These are phyloP conservation scores for Paramisgurnus dabryanus DNA, from an alignment of 2,113 vertebrate genomes.

Conservation along the genomic window DNA sequence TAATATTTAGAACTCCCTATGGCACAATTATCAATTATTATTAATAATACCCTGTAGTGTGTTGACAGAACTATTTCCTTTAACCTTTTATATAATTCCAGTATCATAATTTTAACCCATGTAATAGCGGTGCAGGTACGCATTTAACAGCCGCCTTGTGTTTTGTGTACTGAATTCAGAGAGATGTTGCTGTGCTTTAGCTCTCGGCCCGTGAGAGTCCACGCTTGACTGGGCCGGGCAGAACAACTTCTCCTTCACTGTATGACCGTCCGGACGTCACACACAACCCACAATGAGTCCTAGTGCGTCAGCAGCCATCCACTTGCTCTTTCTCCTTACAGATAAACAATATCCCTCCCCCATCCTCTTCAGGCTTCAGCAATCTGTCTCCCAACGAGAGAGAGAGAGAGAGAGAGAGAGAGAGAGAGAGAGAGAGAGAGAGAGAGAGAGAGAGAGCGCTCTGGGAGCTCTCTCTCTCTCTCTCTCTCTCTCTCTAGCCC, in stretches of 20 bases:
- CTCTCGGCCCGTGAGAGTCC: constrained; percentile 46
- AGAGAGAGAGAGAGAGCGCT: no score
- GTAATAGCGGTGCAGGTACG: no score
- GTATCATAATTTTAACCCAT: no score
- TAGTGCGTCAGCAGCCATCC: constrained; percentile 71
- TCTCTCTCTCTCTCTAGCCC: constrained; percentile 46
- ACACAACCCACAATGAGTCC: constrained; percentile 52
- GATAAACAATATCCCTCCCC: constrained; percentile 43
- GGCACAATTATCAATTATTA: no score
- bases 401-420: no score
- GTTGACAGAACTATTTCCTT: no score
- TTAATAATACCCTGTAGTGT: no score
- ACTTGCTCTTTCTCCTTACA: background rate
- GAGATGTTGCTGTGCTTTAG: constrained; percentile 36
- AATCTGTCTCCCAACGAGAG: constrained; percentile 68
- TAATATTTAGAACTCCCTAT: no score
- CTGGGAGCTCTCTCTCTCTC: background rate
- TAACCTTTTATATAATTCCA: no score
- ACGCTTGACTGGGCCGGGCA: constrained; percentile 57
- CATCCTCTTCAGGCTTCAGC: constrained; percentile 57
- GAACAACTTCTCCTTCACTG: constrained; percentile 66
- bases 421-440: no score
- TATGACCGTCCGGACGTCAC: constrained; percentile 73
- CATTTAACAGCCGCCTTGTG: background rate
- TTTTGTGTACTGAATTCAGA: background rate